Evolutionary conservation across 2,113 vertebrate species (phyloP), one percentile per base, ranked within the genome.

Genomic region (Lampris incognitus): DNA sequence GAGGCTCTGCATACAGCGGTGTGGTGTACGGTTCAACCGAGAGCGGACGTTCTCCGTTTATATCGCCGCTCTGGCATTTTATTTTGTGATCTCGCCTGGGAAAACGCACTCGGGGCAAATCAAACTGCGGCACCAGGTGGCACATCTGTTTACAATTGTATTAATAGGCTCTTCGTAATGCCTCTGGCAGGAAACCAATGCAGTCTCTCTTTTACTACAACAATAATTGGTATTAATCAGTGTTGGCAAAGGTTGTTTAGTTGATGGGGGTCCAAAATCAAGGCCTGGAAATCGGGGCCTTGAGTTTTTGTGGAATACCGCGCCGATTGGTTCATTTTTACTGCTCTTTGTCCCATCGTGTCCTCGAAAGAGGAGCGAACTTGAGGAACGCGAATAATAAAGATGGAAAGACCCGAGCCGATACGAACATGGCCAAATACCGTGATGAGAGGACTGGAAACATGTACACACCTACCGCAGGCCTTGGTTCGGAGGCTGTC

Each of bases 131-230:
- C 2, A 57, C 84, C 79, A 73, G 59, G 75, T 86, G 57, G 64
- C 74, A 86, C 88, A 93, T 92, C 86, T 94, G 93, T 86, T 88
- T 79, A 86, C 86, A 62, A 88, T 94, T 92, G 86, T 50, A 59
- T 65, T 87, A 92, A 92, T 87, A 65, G 82, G 73, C 72, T 36
- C 60, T 81, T 72, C 74, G 79, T 72, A 65, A 88, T 86, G 87
- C 71, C 72, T 88, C 90, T 92, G 88, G 90, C 84, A 66, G 42
- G 60, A 86, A 63, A 76, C 66, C 10, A 44, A 49, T 62, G 42
- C 58, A 72, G 76, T 78, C 75, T 81, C 84, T 74, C 76, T 89
- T 85, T 89, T 81, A 88, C 84, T 64, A 63, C 40, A 83, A 76
- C 60, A 84, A 74, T 88, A 85, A 90, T 89, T 87, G 51, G 64